phyloP scores from a whole-genome alignment of 2,797 vertebrate genomes.

The Kryptolebias ocellatus region DNA sequence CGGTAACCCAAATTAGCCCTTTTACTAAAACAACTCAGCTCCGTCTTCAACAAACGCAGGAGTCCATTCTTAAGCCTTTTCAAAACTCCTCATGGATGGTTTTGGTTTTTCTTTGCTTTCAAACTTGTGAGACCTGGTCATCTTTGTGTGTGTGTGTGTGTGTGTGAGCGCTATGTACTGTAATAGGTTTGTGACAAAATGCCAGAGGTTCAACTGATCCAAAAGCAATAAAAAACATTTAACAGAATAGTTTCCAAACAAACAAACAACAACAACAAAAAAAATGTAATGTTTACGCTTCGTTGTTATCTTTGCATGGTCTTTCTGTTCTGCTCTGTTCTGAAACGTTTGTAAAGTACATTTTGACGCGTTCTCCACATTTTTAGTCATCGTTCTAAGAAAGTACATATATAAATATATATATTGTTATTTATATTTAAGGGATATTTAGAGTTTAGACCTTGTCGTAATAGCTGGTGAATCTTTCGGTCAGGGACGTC shows the following conservation, averaged over 20 bases:
- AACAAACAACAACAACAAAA: constrained; percentile 36
- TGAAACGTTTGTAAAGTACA: constrained; percentile 73
- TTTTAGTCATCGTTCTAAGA: constrained; percentile 71
- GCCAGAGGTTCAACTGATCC: constrained; percentile 64
- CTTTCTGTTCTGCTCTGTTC: constrained; percentile 62
- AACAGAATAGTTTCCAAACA: constrained; percentile 53
- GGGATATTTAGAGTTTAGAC: constrained; percentile 85
- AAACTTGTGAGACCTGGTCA: constrained; percentile 63
- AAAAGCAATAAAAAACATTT: constrained; percentile 74
- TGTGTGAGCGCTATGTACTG: constrained; percentile 64
- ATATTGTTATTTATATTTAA: constrained; percentile 86
- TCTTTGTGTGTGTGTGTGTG: constrained; percentile 41
- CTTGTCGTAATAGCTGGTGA: constrained; percentile 74
- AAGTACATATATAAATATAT: constrained; percentile 32
- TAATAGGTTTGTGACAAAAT: constrained; percentile 53
- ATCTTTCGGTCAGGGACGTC: constrained; percentile 82
- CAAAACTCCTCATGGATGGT: constrained; percentile 38
- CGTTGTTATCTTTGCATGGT: constrained; percentile 57
- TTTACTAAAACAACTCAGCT: background rate
- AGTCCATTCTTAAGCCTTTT: constrained; percentile 17
- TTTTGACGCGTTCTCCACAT: constrained; percentile 73
- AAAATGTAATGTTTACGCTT: constrained; percentile 68
- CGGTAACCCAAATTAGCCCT: constrained; percentile 12
- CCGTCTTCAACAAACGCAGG: background rate
- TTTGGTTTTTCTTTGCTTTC: constrained; percentile 10